Evolutionary conservation across 2,113 vertebrate species (phyloP).

Genomic region (Gallinago undulata): DNA sequence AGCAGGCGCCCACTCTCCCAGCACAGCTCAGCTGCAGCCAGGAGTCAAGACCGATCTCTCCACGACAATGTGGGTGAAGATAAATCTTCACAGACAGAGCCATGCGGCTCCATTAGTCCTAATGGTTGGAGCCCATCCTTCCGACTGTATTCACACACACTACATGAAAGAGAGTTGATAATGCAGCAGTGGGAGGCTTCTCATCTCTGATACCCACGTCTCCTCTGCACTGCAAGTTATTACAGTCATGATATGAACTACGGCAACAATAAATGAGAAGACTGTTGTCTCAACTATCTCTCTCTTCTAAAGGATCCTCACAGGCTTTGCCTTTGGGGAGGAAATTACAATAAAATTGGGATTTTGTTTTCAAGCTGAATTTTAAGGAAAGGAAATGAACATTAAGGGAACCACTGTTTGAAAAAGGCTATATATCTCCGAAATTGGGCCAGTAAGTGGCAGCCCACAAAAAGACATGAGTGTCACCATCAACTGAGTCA

Average conservation of each 20-base stretch:
- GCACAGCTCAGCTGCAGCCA: accelerated
- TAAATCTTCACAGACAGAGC: neutral
- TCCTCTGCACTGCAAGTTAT: accelerated
- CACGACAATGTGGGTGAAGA: accelerated
- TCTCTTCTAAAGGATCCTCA: neutral
- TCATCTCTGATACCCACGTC: accelerated
- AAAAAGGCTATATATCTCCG: neutral
- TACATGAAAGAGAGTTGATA: neutral
- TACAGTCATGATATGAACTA: neutral
- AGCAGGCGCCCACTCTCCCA: neutral
- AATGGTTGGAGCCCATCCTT: neutral
- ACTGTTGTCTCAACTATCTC: neutral
- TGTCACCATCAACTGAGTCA: neutral
- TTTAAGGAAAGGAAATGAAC: neutral
- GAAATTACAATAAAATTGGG: neutral
- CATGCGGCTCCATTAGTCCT: neutral
- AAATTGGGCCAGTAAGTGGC: neutral
- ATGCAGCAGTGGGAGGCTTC: neutral
- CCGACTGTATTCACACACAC: neutral
- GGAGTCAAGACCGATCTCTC: accelerated
- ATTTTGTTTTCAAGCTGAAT: neutral
- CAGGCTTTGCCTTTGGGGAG: neutral
- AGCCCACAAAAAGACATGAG: neutral
- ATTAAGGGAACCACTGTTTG: neutral
- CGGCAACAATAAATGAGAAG: neutral